phyloP scores from a whole-genome alignment of 2,797 vertebrate genomes.

The Danio kyathit region DNA sequence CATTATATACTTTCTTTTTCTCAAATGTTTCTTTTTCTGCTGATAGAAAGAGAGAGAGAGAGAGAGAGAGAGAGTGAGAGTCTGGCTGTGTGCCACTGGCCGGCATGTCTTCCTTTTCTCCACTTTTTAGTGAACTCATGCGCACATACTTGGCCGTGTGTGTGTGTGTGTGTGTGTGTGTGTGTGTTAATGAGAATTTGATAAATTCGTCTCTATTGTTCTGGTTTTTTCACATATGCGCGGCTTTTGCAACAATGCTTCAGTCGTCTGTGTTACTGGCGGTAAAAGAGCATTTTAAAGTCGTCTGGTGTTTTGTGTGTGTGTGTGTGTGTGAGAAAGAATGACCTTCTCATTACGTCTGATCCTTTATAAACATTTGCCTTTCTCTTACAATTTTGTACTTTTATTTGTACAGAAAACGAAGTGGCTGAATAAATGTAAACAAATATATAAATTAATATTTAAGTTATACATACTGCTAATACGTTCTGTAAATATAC shows the following conservation, averaged over 20 bases:
- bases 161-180: conserved; percentile 17
- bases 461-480: too few relatives aligned
- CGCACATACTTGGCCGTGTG: conserved; percentile 38
- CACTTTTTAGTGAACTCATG: conserved; percentile 60
- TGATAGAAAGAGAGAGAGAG: too few relatives aligned
- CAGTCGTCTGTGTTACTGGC: conserved; percentile 9
- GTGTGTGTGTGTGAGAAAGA: neutral
- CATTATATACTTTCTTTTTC: too few relatives aligned
- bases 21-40: too few relatives aligned
- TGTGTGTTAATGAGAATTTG: conserved; percentile 31
- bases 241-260: neutral
- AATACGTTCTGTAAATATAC: too few relatives aligned
- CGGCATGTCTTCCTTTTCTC: conserved; percentile 59
- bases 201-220: conserved; percentile 23
- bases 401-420: too few relatives aligned
- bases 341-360: too few relatives aligned
- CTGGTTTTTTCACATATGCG: neutral
- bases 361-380: too few relatives aligned
- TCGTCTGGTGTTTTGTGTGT: conserved; percentile 38
- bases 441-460: too few relatives aligned
- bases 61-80: neutral
- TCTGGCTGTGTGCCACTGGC: conserved; percentile 56
- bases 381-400: too few relatives aligned
- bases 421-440: too few relatives aligned
- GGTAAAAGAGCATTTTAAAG: conserved; percentile 38